phyloP scores from a whole-genome alignment of 2,888 invertebrate species.

The Venusia cambrica region DNA sequence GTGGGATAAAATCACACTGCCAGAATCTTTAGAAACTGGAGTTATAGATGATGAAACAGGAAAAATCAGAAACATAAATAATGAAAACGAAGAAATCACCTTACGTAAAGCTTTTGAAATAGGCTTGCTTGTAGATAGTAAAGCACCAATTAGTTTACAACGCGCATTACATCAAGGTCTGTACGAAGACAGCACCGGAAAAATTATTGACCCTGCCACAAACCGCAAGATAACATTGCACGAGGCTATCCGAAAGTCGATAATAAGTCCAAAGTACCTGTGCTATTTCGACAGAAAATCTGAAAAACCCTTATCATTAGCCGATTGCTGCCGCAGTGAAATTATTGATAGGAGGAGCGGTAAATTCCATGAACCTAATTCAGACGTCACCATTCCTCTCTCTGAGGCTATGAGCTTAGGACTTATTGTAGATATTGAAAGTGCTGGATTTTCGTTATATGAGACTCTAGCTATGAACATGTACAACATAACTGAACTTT shows the following conservation, averaged over 20 bases:
- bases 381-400: constrained; percentile 83
- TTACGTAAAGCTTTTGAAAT: constrained; percentile 89
- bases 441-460: constrained; percentile 89
- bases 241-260: constrained; percentile 90
- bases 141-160: constrained; percentile 90
- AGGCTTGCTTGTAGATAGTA: constrained; percentile 89
- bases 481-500: constrained; percentile 84
- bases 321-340: constrained; percentile 90
- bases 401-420: constrained; percentile 89
- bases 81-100: constrained; percentile 84
- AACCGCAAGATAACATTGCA: constrained; percentile 90
- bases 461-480: constrained; percentile 90
- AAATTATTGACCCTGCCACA: constrained; percentile 90
- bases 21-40: constrained; percentile 88
- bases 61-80: constrained; percentile 85
- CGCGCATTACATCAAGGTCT: constrained; percentile 92
- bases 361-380: constrained; percentile 87
- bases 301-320: constrained; percentile 85
- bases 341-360: constrained; percentile 91
- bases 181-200: constrained; percentile 90
- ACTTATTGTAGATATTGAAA: constrained; percentile 92
- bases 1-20: constrained; percentile 88
- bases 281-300: constrained; percentile 90
- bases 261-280: constrained; percentile 89
- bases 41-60: constrained; percentile 87